Evolutionary conservation across 2,113 vertebrate species (phyloP).

Genomic region (Onychorhynchus coronatus): DNA sequence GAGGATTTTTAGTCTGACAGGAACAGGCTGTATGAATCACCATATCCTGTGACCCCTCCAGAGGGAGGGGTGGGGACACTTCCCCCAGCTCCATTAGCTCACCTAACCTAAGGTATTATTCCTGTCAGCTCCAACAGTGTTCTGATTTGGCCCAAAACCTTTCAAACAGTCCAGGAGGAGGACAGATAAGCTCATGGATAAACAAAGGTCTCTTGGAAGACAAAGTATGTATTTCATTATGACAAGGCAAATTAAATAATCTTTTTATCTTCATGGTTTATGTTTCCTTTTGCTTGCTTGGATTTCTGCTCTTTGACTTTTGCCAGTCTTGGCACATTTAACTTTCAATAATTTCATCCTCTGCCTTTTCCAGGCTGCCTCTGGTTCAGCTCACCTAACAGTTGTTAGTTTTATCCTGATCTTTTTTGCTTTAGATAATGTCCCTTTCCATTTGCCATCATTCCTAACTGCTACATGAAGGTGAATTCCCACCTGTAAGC

Average conservation of each 20-base stretch:
- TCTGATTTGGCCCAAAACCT: background rate
- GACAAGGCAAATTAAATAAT: background rate
- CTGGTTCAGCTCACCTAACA: background rate
- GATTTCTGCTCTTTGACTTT: background rate
- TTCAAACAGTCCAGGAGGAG: background rate
- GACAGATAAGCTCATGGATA: background rate
- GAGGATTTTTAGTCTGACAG: background rate
- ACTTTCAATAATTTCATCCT: background rate
- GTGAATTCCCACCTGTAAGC: background rate
- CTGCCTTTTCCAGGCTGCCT: background rate
- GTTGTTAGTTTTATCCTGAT: background rate
- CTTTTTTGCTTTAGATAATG: background rate
- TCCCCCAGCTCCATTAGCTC: background rate
- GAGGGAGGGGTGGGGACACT: background rate
- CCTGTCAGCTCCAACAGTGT: background rate
- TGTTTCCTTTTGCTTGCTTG: background rate
- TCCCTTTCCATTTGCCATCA: background rate
- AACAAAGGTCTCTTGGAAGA: background rate
- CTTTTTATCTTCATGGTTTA: background rate
- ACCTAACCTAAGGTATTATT: background rate
- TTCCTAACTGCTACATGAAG: background rate
- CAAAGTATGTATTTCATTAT: background rate
- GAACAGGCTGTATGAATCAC: background rate
- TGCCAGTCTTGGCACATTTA: background rate
- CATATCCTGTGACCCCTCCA: background rate